Percentiles rank a stretch among this genome's conserved stretches.
These are phyloP conservation scores for Merops nubicus DNA, from an alignment of 2,113 vertebrate species.

Conservation along the genomic window DNA sequence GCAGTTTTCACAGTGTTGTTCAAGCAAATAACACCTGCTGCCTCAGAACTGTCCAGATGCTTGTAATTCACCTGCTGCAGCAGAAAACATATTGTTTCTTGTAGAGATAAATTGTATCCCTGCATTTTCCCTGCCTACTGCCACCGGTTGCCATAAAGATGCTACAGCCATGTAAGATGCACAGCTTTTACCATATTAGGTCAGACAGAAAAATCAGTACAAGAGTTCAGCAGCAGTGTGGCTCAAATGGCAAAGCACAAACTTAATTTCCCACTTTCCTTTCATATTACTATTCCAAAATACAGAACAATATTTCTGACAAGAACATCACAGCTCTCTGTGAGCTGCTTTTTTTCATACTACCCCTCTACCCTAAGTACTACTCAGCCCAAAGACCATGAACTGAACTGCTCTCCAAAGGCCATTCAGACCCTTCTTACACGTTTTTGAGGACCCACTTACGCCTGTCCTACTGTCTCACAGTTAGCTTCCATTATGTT, in stretches of 20 bases:
- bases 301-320: background rate
- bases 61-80: background rate
- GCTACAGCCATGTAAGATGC: rapidly evolving
- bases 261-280: background rate
- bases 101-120: background rate
- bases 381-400: background rate
- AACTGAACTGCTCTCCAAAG: background rate
- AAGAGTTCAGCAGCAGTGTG: background rate
- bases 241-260: background rate
- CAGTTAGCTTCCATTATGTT: background rate
- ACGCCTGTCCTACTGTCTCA: background rate
- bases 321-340: background rate
- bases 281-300: background rate
- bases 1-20: background rate
- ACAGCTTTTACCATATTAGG: background rate
- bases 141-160: background rate
- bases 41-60: background rate
- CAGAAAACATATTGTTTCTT: background rate
- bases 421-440: background rate
- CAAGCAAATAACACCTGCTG: background rate
- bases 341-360: background rate
- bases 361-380: no score
- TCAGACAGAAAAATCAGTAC: background rate
- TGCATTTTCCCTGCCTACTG: background rate
- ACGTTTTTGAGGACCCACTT: background rate